Percentiles rank a stretch among this genome's conserved stretches.
phyloP scores from a whole-genome alignment of 2,113 vertebrate genomes.

The Ondatra zibethicus region DNA sequence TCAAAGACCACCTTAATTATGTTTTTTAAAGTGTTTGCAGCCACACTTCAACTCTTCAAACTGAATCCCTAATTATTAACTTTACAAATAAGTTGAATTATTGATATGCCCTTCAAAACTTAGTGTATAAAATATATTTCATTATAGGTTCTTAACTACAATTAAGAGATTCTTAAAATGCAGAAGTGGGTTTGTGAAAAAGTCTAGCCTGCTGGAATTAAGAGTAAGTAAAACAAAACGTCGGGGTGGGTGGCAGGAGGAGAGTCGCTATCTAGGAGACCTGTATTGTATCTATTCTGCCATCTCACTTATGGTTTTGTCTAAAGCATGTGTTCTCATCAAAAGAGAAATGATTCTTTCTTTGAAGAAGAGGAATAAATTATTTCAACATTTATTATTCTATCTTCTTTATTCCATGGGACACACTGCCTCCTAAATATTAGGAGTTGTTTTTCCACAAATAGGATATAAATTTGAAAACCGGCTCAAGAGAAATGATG shows the following conservation, averaged over 20 bases:
- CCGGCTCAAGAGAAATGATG: not conserved
- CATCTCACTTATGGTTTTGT: not conserved
- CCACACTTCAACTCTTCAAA: not conserved
- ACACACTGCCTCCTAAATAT: not conserved
- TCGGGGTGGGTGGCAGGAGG: not conserved
- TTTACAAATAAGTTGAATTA: slow-evolving; percentile 27
- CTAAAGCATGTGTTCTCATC: not conserved
- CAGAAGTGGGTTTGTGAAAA: not conserved
- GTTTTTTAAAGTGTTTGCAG: not conserved
- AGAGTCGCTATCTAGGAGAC: not conserved
- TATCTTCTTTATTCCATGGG: not conserved
- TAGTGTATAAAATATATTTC: not conserved
- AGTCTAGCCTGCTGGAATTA: not conserved
- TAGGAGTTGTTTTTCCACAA: slow-evolving; percentile 26
- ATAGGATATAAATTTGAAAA: slow-evolving; percentile 25
- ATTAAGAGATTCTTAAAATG: slow-evolving; percentile 25
- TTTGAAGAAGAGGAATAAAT: not conserved
- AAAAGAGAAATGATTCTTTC: not conserved
- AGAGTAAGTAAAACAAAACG: not conserved
- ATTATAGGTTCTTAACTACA: not conserved
- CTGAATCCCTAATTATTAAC: not conserved
- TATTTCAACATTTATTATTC: not conserved
- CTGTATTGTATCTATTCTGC: not conserved
- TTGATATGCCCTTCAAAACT: not conserved
- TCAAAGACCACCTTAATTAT: not conserved